Conservation (phyloP, 2,888 invertebrate species). For the Eristalis intricaria region DNA sequence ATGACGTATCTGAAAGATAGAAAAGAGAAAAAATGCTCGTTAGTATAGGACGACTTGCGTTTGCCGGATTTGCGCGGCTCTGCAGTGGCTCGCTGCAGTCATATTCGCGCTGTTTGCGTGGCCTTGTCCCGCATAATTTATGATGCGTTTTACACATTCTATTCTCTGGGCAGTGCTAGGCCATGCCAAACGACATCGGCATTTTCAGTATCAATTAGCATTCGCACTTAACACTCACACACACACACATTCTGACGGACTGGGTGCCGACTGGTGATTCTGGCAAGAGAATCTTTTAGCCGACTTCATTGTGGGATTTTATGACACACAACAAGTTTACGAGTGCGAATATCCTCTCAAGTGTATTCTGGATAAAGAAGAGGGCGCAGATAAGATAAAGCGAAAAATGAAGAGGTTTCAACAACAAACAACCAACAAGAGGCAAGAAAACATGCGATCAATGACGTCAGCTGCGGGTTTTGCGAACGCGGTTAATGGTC, state of each 20-base stretch:
- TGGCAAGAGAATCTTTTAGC: conserved; percentile 11
- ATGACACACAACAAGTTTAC: conserved; percentile 27
- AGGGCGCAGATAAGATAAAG: conserved; percentile 51
- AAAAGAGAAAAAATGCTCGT: conserved; percentile 40
- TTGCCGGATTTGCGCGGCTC: background rate
- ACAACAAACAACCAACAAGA: background rate
- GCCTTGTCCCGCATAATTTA: conserved; percentile 71
- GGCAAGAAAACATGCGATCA: conserved; percentile 17
- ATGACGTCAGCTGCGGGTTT: conserved; percentile 52
- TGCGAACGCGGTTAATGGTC: conserved; percentile 64
- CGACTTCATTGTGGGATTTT: conserved; percentile 23
- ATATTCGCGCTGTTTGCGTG: conserved; percentile 65
- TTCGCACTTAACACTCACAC: conserved; percentile 18
- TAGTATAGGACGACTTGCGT: conserved; percentile 26
- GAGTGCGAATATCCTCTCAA: conserved; percentile 2
- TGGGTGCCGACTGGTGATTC: conserved; percentile 9
- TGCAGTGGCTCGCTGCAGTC: background rate
- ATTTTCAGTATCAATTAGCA: conserved; percentile 65
- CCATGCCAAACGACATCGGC: conserved; percentile 20
- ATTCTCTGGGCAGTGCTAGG: conserved; percentile 45
- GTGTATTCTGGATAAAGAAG: conserved; percentile 24
- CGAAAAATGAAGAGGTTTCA: background rate
- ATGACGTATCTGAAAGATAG: conserved; percentile 68
- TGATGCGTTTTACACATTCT: conserved; percentile 68
- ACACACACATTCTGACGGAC: background rate